Base-by-base conservation (phyloP, 2,888 invertebrate species). In the Boloria selene region DNA sequence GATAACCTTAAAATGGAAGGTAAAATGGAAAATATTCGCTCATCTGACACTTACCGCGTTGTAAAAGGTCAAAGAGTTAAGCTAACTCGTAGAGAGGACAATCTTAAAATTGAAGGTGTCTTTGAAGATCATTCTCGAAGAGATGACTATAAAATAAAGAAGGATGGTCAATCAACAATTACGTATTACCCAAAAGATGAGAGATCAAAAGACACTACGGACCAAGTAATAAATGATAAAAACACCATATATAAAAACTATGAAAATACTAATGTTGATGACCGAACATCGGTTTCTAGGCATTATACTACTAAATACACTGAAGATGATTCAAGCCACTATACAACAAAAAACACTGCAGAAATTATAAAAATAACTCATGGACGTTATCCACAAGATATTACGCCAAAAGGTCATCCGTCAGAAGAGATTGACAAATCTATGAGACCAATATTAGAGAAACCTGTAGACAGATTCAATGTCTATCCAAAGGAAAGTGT, bases 1-100 rank as follows among this genome's bases (percentile, higher is more conserved):
- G 95, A 96, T 75, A 95, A 95, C 80, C 83, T 95, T 13, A 93
- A 88, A 77, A 89, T 94, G 83, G 94, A 94, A 80, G 95, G 94
- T 6, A 92, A 88, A 75, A 94, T 94, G 83, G 93, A 91, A 71
- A 93, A 93, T 70, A 79, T 79, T 13, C 85, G 92, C 65, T 87
- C 93, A 2, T 93, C 93, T 16, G 93, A 94, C 72, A 93, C 93
- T 10, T 93, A 92, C 70, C 88, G 92, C 50, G 79, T 93, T 13
- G 92, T 93, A 1, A 93, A 87, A 75, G 93, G 93, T 3, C 94
- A 94, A 80, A 86, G 93, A 72, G 92, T 93, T 0, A 91, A 93
- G 79, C 82, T 93, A 65, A 88, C 87, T 13, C 91, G 87, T 16
- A 89, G 93, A 70, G 90, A 92, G 78, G 93, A 94, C 74, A 93